A percentile compares a stretch with the other conserved stretches of the same genome.
These are phyloP conservation scores for Schizaphis graminum DNA, from an alignment of 2,888 invertebrate species.

Conservation along the genomic window DNA sequence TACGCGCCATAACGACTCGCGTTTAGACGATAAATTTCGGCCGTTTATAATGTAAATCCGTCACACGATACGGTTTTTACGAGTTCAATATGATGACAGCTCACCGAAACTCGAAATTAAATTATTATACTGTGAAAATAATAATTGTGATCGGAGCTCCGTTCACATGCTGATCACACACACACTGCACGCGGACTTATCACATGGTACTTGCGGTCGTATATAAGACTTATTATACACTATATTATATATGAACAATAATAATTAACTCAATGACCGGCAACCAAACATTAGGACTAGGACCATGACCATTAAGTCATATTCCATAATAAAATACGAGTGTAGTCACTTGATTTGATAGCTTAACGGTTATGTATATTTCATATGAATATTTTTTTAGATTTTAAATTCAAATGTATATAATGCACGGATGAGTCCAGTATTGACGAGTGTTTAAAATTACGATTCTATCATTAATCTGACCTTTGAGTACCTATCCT, in stretches of 20 bases:
- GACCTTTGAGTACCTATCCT: constrained; percentile 40
- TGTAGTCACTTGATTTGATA: not conserved
- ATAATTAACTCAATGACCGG: constrained; percentile 39
- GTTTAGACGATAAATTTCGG: constrained; percentile 53
- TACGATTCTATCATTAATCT: not conserved
- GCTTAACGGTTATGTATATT: not conserved
- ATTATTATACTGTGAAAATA: constrained; percentile 47
- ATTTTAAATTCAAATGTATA: constrained; percentile 1
- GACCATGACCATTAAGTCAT: not conserved
- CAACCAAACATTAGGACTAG: constrained; percentile 1
- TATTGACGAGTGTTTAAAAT: constrained; percentile 23
- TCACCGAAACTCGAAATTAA: constrained; percentile 43
- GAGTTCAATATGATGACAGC: constrained; percentile 60
- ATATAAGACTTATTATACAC: not conserved
- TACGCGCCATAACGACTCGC: not conserved
- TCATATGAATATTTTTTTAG: not conserved
- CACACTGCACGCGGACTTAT: not conserved
- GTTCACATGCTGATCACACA: constrained; percentile 49
- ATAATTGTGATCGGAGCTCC: constrained; percentile 40
- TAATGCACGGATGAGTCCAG: not conserved
- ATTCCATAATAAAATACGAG: not conserved
- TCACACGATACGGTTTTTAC: constrained; percentile 49
- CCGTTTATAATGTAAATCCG: constrained; percentile 56
- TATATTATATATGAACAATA: not conserved
- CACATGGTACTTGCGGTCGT: constrained; percentile 7